Percentiles rank a stretch among this genome's conserved stretches.
Evolutionary conservation across 2,113 vertebrate genomes (phyloP).

Genomic region (Cervus canadensis): DNA sequence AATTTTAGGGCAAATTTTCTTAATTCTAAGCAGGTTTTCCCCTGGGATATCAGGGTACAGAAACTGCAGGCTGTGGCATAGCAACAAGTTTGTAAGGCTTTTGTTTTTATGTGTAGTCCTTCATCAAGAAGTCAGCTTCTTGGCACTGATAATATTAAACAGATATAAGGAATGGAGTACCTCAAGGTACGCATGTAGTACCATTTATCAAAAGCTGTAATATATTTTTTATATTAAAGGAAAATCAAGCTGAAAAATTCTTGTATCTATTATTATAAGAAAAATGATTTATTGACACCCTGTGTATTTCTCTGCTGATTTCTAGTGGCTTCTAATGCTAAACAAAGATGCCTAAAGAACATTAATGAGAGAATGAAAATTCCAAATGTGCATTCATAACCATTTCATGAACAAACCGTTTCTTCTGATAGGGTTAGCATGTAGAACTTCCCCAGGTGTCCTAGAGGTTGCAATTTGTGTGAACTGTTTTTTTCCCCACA

Average conservation of each 20-base stretch:
- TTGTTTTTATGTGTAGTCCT: background rate
- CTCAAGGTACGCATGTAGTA: background rate
- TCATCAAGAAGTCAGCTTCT: background rate
- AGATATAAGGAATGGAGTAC: background rate
- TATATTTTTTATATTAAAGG: background rate
- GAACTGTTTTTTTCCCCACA: conserved; percentile 77
- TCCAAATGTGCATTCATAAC: background rate
- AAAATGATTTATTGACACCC: background rate
- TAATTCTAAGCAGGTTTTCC: background rate
- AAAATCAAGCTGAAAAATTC: background rate
- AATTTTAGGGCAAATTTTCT: background rate
- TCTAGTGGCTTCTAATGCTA: background rate
- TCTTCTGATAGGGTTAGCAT: background rate
- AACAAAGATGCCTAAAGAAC: background rate
- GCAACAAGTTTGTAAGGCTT: background rate
- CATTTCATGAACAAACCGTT: background rate
- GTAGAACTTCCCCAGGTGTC: background rate
- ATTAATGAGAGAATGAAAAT: background rate
- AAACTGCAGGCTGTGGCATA: background rate
- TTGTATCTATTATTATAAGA: background rate
- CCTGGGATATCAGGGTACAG: background rate
- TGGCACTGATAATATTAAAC: background rate
- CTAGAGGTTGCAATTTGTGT: conserved; percentile 11
- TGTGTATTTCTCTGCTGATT: background rate
- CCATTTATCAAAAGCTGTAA: background rate